phyloP scores from a whole-genome alignment of 2,113 vertebrate genomes.

The Sinocyclocheilus anshuiensis region DNA sequence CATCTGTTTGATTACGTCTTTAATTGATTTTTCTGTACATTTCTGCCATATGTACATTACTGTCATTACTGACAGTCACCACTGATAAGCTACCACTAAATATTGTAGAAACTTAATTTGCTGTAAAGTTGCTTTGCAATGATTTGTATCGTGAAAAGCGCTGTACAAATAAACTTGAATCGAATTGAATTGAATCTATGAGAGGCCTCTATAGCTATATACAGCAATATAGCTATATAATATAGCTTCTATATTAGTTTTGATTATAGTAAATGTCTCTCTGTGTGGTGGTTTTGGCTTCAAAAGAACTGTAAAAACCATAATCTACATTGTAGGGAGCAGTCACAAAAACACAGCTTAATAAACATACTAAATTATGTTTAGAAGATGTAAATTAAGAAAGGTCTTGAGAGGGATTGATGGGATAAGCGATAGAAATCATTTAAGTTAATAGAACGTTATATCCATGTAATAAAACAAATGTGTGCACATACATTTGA shows the following conservation, averaged over 20 bases:
- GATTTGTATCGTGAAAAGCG: too few species aligned
- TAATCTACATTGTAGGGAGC: background rate
- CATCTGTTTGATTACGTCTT: too few species aligned
- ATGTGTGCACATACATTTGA: background rate
- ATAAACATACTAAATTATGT: background rate
- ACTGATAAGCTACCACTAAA: too few species aligned
- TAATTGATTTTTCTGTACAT: too few species aligned
- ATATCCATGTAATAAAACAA: background rate
- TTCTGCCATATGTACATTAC: too few species aligned
- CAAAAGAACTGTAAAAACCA: background rate
- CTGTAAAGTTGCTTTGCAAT: too few species aligned
- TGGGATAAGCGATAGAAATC: background rate
- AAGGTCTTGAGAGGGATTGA: background rate
- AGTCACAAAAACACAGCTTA: background rate
- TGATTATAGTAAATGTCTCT: background rate
- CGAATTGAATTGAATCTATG: too few species aligned
- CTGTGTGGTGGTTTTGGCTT: background rate
- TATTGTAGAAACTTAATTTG: too few species aligned
- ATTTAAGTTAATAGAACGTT: background rate
- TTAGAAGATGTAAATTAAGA: background rate
- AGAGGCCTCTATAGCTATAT: background rate
- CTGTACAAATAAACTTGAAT: too few species aligned
- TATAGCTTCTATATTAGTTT: background rate
- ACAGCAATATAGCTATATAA: too few species aligned
- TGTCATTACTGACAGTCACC: too few species aligned